Percentiles rank a stretch among this genome's conserved stretches.
Evolutionary conservation across 1,140 invertebrate species (phyloP).

Genomic region (Eumaeus atala): DNA sequence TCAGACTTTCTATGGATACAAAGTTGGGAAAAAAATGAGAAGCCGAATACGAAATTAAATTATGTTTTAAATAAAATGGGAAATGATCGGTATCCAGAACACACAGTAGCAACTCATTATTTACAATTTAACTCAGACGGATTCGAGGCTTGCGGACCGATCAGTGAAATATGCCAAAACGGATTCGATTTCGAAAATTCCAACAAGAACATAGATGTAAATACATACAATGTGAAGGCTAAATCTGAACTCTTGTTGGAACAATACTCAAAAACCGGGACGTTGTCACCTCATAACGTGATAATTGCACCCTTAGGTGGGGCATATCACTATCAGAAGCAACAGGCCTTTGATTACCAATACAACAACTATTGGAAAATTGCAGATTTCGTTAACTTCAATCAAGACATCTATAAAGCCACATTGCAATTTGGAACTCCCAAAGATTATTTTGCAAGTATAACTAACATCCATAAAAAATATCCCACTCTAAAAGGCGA

Average conservation of each 20-base stretch:
- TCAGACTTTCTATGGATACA: conserved; percentile 89
- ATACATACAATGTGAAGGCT: conserved; percentile 81
- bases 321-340: conserved; percentile 84
- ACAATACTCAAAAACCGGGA: conserved; percentile 87
- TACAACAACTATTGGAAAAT: conserved; percentile 87
- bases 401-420: conserved; percentile 80
- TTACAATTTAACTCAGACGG: conserved; percentile 51
- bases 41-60: conserved; percentile 73
- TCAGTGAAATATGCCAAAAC: conserved; percentile 35
- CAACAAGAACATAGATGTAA: conserved; percentile 79
- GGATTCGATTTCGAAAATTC: conserved; percentile 47
- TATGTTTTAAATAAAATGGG: conserved; percentile 61
- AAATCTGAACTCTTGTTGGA: conserved; percentile 86
- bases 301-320: conserved; percentile 88
- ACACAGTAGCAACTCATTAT: conserved; percentile 48
- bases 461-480: conserved; percentile 72
- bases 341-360: conserved; percentile 89
- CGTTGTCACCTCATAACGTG: conserved; percentile 86
- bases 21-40: conserved; percentile 76
- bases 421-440: conserved; percentile 88
- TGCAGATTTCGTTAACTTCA: conserved; percentile 84
- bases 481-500: conserved; percentile 87
- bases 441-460: conserved; percentile 85
- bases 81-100: conserved; percentile 44
- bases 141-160: conserved; percentile 50